Evolutionary conservation across 2,113 vertebrate genomes (phyloP), one percentile per base, ranked within the genome.

Genomic region (Lophotis ruficrista): DNA sequence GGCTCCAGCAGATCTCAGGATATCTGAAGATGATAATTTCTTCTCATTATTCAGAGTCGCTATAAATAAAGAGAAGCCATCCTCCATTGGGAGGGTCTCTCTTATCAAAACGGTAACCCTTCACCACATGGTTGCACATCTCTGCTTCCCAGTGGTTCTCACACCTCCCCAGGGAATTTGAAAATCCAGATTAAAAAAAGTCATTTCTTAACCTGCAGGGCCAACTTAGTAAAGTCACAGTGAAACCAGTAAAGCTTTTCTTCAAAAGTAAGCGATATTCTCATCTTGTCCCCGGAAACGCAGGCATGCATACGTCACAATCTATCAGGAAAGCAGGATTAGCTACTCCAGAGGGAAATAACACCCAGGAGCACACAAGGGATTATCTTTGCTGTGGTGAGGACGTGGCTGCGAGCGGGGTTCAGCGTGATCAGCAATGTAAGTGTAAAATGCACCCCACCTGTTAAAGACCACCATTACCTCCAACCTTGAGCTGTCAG

Each of bases 271-370:
- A 47, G 50, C 33, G 71, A 68, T 50, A 33, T 43, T 76, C 68
- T 69, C 68, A 37, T 68, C 77, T 54, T 47, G 15, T 0, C 21
- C 80, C 50, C 33, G 30, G 31, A 35, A 51, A 19, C 3, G 3
- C 43, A 45, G 43, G 13, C 47, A 28, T 6, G 22, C 25, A 0
- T 1, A 12, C 3, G 35, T 18, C 10, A 25, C 4, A 20, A 69
- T 4, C 1, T 4, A 19, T 10, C 62, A 75, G 41, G 43, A 24
- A n/a, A 79, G 51, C 11, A 45, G 41, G 68, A 62, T 18, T 38
- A 51, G 53, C 51, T 50, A 37, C 30, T 14, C 48, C 35, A 37
- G 66, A 30, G 53, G 48, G 37, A 83, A 88, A 27, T 1, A 37
- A 35, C 17, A 28, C 13, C 6, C 8, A 11, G 68, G 15, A 72